Base-by-base conservation (phyloP, 2,797 vertebrate species). In the Esox lucius region DNA sequence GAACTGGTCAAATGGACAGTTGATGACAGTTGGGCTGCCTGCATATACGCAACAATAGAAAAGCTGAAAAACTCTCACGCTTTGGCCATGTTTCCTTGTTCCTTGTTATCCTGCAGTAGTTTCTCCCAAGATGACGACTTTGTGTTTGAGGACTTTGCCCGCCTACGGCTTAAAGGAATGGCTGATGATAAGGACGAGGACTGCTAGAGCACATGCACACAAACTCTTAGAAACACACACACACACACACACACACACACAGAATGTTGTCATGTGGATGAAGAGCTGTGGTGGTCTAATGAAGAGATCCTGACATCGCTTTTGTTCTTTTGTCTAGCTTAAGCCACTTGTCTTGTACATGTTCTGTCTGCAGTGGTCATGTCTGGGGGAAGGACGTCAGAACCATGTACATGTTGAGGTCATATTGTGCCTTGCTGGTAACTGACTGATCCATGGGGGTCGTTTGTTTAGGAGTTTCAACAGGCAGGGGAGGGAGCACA, bases 81-180 rank as follows among this genome's bases (percentile, higher is more conserved):
- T 22, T 13, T 64, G 42, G 42, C 9, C 22, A 61, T 61, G n/a
- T 31, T 46, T 22, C 12, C 33, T 16, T 73, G 1, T 39, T 31
- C 49, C 5, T 35, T 31, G 8, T 39, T 46, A 59, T 74, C 35
- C 16, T 26, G 9, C 87, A 93, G 91, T 87, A 93, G 91, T 90
- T 93, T 95, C 70, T 94, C 91, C 81, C 95, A 95, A 74, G 96
- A 98, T 2, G 96, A 97, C 0, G 96, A 98, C 93, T 95, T 98
- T 2, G 96, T 98, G 71, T 97, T 98, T 15, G 96, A 98, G 85
- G 96, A 97, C 84, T 98, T 97, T 39, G 96, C 96, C 64, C 94
- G 96, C 1, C 93, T 97, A 71, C 91, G 96, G 75, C 95, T 98
- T 76, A 97, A 97, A 89, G 95, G 96, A 33, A 88, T 88, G 5